Percentiles rank a stretch among this genome's conserved stretches.
Evolutionary conservation across 2,888 invertebrate species (phyloP).

Genomic region (Terebella lapidaria): DNA sequence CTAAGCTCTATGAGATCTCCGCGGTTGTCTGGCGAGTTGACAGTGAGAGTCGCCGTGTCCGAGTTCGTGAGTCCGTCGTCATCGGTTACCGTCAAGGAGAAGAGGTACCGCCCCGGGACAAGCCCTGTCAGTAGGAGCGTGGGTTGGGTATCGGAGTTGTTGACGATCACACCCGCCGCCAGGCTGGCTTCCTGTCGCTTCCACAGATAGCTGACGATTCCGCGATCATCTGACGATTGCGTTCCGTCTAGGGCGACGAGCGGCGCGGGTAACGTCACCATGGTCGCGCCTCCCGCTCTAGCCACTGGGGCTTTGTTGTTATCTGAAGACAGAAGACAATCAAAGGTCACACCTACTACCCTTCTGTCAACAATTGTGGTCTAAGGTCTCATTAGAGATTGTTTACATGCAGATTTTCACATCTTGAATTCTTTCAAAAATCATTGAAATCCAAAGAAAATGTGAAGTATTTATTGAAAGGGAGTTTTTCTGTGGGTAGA

Average conservation of each 20-base stretch:
- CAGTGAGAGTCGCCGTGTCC: conserved; percentile 78
- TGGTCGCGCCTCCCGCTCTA: conserved; percentile 80
- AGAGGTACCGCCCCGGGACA: conserved; percentile 80
- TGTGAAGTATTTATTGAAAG: no score
- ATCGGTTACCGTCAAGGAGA: conserved; percentile 82
- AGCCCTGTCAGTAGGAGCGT: conserved; percentile 79
- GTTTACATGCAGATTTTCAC: no score
- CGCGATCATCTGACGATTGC: conserved; percentile 79
- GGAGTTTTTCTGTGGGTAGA: no score
- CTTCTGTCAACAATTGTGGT: no score
- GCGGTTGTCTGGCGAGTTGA: conserved; percentile 62
- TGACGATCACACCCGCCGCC: conserved; percentile 70
- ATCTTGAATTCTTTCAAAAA: no score
- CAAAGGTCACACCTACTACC: no score
- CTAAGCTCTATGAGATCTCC: conserved; percentile 76
- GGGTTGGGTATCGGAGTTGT: conserved; percentile 70
- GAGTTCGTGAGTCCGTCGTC: conserved; percentile 78
- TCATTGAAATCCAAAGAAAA: no score
- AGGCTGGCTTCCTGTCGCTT: conserved; percentile 65
- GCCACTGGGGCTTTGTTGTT: conserved; percentile 85
- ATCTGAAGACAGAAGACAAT: conserved; percentile 59
- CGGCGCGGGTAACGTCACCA: conserved; percentile 69
- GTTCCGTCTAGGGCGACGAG: conserved; percentile 79
- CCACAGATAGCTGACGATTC: conserved; percentile 81
- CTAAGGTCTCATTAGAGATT: no score